These are phyloP conservation scores for Ptiloglossa arizonensis DNA, from an alignment of 1,140 invertebrate species.

Conservation along the genomic window DNA sequence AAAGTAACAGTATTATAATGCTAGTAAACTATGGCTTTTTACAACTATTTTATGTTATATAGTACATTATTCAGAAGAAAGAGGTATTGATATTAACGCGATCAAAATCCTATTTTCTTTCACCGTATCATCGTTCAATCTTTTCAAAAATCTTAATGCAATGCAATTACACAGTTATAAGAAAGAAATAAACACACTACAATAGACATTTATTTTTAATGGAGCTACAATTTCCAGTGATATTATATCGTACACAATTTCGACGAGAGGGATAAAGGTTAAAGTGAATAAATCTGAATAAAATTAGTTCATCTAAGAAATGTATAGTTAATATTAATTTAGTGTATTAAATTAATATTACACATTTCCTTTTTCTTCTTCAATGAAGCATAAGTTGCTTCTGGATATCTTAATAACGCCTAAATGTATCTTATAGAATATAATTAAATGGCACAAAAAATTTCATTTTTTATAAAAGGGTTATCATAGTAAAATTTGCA, in stretches of 20 bases:
- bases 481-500: slow-evolving; percentile 1
- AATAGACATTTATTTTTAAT: slow-evolving; percentile 5
- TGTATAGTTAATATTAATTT: slow-evolving; percentile 23
- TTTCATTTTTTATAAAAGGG: slow-evolving; percentile 15
- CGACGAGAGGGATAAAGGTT: too few relatives aligned
- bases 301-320: slow-evolving; percentile 1
- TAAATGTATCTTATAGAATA: slow-evolving; percentile 6
- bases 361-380: not conserved
- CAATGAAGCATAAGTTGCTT: not conserved
- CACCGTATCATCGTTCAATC: not conserved
- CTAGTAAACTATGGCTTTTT: slow-evolving; percentile 15
- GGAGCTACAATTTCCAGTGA: slow-evolving; percentile 3
- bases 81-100: not conserved
- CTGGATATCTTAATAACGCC: not conserved
- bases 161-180: not conserved
- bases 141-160: not conserved
- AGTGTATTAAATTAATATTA: slow-evolving; percentile 20
- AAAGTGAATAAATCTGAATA: not conserved
- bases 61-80: not conserved
- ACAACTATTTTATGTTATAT: not conserved
- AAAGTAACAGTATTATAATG: slow-evolving; percentile 21
- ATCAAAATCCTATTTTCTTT: slow-evolving; percentile 6
- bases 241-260: not conserved
- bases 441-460: slow-evolving; percentile 36
- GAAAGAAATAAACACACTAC: slow-evolving; percentile 1